phyloP scores from a whole-genome alignment of 2,113 vertebrate species.

The Stictonetta naevosa region DNA sequence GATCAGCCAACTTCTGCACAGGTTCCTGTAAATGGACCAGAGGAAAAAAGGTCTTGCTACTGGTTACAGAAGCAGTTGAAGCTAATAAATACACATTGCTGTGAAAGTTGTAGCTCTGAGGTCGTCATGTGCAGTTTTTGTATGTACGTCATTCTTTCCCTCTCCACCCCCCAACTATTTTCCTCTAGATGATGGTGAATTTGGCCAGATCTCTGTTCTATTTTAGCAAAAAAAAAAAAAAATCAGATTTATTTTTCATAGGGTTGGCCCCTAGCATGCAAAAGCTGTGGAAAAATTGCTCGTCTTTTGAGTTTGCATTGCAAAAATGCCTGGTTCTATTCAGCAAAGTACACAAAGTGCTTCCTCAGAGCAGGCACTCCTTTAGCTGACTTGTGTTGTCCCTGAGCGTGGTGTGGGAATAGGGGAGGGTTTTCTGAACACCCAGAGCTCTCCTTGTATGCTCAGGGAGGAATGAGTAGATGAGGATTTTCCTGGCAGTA shows the following conservation, averaged over 20 bases:
- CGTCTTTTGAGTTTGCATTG: neutral
- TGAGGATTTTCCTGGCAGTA: fast-evolving
- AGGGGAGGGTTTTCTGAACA: neutral
- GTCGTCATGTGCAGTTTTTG: neutral
- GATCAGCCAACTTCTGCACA: neutral
- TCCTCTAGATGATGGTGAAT: neutral
- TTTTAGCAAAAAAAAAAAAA: neutral
- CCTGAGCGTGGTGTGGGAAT: fast-evolving
- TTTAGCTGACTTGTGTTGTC: neutral
- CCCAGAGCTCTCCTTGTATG: neutral
- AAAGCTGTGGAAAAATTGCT: neutral
- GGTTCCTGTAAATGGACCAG: neutral
- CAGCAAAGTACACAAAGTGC: neutral
- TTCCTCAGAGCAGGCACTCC: fast-evolving
- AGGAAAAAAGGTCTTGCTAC: neutral
- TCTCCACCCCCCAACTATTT: neutral
- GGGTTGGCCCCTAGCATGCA: neutral
- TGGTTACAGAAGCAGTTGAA: neutral
- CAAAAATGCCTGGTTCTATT: neutral
- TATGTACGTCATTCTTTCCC: neutral
- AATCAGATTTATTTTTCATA: neutral
- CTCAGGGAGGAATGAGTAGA: neutral
- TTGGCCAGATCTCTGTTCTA: neutral
- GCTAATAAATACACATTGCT: neutral
- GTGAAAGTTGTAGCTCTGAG: neutral